phyloP scores from a whole-genome alignment of 2,888 invertebrate species.

The Artemia sinica region DNA sequence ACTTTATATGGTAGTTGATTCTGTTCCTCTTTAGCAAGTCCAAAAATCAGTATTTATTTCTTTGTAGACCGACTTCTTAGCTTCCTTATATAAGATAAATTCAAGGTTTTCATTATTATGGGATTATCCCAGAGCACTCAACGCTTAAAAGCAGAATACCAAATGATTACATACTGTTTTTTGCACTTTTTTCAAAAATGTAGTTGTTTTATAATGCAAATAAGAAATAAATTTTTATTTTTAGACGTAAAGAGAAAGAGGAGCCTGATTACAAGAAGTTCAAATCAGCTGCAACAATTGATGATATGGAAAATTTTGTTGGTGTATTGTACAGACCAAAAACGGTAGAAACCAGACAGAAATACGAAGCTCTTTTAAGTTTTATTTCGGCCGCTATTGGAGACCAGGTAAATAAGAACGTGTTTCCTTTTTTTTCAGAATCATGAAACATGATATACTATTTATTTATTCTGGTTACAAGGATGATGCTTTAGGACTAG shows the following conservation, averaged over 20 bases:
- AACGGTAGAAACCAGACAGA: constrained; percentile 92
- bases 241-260: constrained; percentile 65
- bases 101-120: no score
- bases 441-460: no score
- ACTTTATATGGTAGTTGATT: no score
- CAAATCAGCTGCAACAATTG: constrained; percentile 65
- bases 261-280: constrained; percentile 76
- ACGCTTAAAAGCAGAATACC: no score
- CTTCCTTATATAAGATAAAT: no score
- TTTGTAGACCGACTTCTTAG: no score
- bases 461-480: no score
- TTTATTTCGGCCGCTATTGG: constrained; percentile 94
- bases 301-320: constrained; percentile 77
- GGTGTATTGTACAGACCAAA: constrained; percentile 89
- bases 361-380: constrained; percentile 83
- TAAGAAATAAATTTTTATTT: constrained; percentile 21
- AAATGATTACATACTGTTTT: constrained; percentile 15
- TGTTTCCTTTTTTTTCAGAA: no score
- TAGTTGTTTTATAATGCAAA: background rate
- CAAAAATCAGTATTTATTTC: no score
- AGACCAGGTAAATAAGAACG: constrained; percentile 41
- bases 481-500: no score
- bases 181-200: constrained; percentile 21
- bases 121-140: no score
- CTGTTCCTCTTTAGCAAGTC: no score